phyloP scores from a whole-genome alignment of 2,888 invertebrate genomes.

The Carpatolechia fugitivella region DNA sequence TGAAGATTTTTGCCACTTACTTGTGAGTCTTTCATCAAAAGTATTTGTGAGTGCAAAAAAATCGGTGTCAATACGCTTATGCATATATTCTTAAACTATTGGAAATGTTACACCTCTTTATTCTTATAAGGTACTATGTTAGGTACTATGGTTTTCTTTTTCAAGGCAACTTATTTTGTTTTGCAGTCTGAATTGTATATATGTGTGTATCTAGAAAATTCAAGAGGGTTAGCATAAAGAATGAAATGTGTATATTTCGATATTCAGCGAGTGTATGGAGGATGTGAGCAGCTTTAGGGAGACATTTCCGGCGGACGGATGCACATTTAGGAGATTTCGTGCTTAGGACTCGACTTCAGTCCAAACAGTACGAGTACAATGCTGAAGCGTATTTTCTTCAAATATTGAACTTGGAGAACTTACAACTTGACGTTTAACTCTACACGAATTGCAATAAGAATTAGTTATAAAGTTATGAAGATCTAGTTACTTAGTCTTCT shows the following conservation, averaged over 20 bases:
- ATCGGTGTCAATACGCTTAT: too few species aligned
- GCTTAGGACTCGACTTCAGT: constrained; percentile 47
- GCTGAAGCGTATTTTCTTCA: constrained; percentile 48
- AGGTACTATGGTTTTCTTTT: too few species aligned
- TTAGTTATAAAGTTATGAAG: too few species aligned
- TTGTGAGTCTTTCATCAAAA: too few species aligned
- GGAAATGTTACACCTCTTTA: too few species aligned
- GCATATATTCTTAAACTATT: too few species aligned
- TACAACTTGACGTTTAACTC: constrained; percentile 19
- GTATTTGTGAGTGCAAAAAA: too few species aligned
- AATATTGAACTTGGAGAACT: constrained; percentile 46
- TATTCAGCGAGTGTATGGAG: constrained; percentile 60
- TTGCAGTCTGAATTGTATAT: not conserved
- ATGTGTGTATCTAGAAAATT: not conserved
- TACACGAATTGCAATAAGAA: too few species aligned
- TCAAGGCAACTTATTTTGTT: too few species aligned
- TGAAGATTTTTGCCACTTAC: too few species aligned
- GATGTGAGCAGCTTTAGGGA: constrained; percentile 58
- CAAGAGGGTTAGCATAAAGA: constrained; percentile 5
- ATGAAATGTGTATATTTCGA: constrained; percentile 35
- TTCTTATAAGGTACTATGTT: too few species aligned
- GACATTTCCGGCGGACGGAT: constrained; percentile 63
- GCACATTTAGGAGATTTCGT: constrained; percentile 71
- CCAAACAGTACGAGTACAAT: constrained; percentile 61
- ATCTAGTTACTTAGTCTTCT: too few species aligned